Percentiles rank a stretch among this genome's conserved stretches.
Evolutionary conservation across 2,797 vertebrate species (phyloP).

Genomic region (Chaenodraco wilsoni): DNA sequence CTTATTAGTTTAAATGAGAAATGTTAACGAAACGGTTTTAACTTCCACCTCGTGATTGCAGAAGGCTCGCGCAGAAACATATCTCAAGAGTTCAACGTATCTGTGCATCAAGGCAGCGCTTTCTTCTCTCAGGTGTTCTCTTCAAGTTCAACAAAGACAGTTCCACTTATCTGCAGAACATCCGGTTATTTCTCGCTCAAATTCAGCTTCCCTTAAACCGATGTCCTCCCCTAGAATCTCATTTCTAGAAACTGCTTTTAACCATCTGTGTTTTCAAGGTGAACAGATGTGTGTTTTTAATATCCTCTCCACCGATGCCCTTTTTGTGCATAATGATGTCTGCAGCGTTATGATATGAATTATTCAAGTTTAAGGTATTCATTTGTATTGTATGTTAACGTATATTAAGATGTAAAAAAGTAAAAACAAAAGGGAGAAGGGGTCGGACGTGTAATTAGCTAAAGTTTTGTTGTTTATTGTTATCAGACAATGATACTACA

Average conservation of each 20-base stretch:
- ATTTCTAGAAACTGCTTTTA: background rate
- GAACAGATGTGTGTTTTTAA: slow-evolving; percentile 3
- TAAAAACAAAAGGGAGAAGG: too few species aligned
- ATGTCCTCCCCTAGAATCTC: background rate
- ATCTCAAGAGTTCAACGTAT: background rate
- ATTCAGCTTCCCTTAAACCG: slow-evolving; percentile 11
- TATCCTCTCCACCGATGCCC: background rate
- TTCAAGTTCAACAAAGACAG: background rate
- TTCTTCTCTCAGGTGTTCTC: background rate
- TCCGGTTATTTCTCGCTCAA: background rate
- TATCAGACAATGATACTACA: too few species aligned
- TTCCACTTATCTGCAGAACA: background rate
- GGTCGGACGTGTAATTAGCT: too few species aligned
- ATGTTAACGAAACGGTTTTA: slow-evolving; percentile 31
- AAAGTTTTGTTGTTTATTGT: too few species aligned
- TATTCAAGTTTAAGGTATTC: too few species aligned
- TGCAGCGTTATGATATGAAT: background rate
- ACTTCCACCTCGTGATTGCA: slow-evolving; percentile 22
- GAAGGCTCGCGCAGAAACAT: slow-evolving; percentile 19
- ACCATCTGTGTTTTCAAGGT: background rate
- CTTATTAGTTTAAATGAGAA: slow-evolving; percentile 27
- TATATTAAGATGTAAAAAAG: too few species aligned
- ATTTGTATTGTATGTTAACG: too few species aligned
- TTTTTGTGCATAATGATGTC: background rate
- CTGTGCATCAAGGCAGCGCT: background rate